Evolutionary conservation across 2,888 invertebrate species (phyloP), one percentile per base, ranked within the genome.

Genomic region (Drosophila limbata): DNA sequence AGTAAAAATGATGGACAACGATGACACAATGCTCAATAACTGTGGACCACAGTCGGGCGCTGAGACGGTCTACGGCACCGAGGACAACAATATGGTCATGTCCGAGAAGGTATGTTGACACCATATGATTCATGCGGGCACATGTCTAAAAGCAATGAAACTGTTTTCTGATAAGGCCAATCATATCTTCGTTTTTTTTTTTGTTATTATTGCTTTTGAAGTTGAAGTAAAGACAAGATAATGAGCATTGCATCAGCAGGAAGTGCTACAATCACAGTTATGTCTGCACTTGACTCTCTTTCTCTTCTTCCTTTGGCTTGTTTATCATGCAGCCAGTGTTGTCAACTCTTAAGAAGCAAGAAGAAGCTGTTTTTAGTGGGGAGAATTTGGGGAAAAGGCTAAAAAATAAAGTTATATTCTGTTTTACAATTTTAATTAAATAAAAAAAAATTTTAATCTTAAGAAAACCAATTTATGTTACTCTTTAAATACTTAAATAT

Each of bases 71-170:
- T 98, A 98, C 92, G 97, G 98, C 69, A 97, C 98, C 91, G 98
- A 98, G 92, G 98, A 98, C 93, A 97, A 97, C 93, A 97, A 97
- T 83, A 96, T 97, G 92, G 98, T 98, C 86, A 99, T 99, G 99
- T 98, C 99, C 13, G 99, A 99, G 93, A 99, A 98, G 94, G 93
- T 93, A 89, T 63, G 80, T 84, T 56, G 40, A 11, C 17, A 47
- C 44, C 59, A 62, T 69, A 25, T 81, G 78, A 81, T 64, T 73
- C 78, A 79, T 79, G 57, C 62, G 68, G 66, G 55, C 63, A 61
- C 33, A 25, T 51, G 51, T 51, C 6, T 21, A 47, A 17, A n/a
- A 44, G 15, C 45, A 53, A 9, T 19, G 9, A n/a, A 17, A 19
- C 31, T 50, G 47, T 25, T 51, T 44, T 17, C 10, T 51, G 79